Base-by-base conservation (phyloP, 2,888 invertebrate genomes). In the Cenopis cana region DNA sequence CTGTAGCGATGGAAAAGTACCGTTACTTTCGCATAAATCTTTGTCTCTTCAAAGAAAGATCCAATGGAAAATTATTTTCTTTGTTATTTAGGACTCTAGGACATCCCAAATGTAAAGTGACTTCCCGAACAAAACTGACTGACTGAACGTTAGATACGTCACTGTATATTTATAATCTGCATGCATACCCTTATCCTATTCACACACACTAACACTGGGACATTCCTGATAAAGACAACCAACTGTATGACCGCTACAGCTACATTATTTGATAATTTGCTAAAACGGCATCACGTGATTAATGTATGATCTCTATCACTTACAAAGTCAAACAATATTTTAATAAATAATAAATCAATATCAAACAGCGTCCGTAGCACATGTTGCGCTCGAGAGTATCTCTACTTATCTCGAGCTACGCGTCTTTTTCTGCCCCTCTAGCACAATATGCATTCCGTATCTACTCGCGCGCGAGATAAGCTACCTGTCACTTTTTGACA, bases 121-220 rank as follows among this genome's bases (percentile, higher is more conserved):
- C 14, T 14, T 2, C 12, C 52, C 52, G 38, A 20, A 38, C 50
- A 20, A 0, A n/a, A n/a, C 20, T 6, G 20, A 5, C 17, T n/a
- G 20, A 11, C 24, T 6, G 41, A 41, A 38, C 11, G 10, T 17
- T n/a, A 56, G n/a, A 10, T 46, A 60, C 60, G 6, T 8, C 8
- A 33, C 18, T 60, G 74, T 71, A 68, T 74, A 74, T 77, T 75
- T 67, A 73, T 77, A 76, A 73, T 80, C 79, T 81, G 78, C 83
- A 79, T 79, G 79, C 75, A 81, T 77, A 66, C 73, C 78, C 86
- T 89, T 87, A 79, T 72, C 75, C 81, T 88, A 89, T 78, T 83
- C 85, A 89, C 90, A 89, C 91, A 88, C 90, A 87, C 90, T 90
- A 90, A 90, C 86, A 87, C 82, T 82, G 81, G 86, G 81, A 85